Conservation (phyloP, 2,888 invertebrate genomes). For the Nephrotoma guestfalica region DNA sequence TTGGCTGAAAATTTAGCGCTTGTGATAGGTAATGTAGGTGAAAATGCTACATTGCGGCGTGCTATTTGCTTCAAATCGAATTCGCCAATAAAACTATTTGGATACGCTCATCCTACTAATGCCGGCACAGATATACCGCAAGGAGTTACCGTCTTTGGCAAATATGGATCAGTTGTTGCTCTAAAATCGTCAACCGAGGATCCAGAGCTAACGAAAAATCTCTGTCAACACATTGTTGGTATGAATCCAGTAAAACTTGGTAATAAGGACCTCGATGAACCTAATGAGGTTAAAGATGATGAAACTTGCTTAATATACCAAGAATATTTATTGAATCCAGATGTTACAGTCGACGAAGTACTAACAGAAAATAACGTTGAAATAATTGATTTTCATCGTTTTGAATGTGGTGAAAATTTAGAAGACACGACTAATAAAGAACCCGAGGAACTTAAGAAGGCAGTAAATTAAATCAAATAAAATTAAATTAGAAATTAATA, state of each 20-base stretch:
- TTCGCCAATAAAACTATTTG: constrained; percentile 41
- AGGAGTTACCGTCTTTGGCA: constrained; percentile 48
- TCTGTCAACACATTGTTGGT: constrained; percentile 90
- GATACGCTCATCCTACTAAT: constrained; percentile 65
- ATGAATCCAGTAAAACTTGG: constrained; percentile 70
- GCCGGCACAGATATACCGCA: constrained; percentile 28
- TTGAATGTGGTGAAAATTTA: constrained; percentile 64
- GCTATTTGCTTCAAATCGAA: constrained; percentile 59
- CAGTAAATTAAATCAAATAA: background rate
- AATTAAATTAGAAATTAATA: background rate
- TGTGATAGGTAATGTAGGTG: constrained; percentile 77
- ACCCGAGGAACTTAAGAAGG: background rate
- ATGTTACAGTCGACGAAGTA: constrained; percentile 55
- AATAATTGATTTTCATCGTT: constrained; percentile 70
- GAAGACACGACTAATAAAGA: background rate
- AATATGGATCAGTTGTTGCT: constrained; percentile 73
- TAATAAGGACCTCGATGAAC: constrained; percentile 42
- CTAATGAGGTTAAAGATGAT: constrained; percentile 49
- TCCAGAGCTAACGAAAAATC: constrained; percentile 36
- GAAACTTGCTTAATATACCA: constrained; percentile 73
- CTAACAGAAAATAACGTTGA: constrained; percentile 47
- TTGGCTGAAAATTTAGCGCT: constrained; percentile 71
- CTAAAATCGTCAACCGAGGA: constrained; percentile 38
- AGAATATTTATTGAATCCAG: constrained; percentile 71
- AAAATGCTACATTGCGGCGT: constrained; percentile 70